Conservation (phyloP, 1,140 invertebrate genomes). For the Ptiloglossa arizonensis region DNA sequence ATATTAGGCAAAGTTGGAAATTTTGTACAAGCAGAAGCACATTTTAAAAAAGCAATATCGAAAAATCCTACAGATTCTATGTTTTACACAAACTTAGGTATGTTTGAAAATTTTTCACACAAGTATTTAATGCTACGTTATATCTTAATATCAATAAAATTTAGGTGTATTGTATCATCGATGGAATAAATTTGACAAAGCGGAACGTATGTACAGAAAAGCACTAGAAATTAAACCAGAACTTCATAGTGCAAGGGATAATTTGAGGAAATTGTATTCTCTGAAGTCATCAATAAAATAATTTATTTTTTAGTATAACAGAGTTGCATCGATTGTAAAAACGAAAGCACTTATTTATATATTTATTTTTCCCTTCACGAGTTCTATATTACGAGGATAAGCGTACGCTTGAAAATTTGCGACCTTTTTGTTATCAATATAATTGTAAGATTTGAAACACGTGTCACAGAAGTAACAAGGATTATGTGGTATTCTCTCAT, state of each 20-base stretch:
- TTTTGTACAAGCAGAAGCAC: slow-evolving; percentile 90
- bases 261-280: slow-evolving; percentile 82
- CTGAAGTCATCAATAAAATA: slow-evolving; percentile 54
- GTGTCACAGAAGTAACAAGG: slow-evolving; percentile 86
- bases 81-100: slow-evolving; percentile 94
- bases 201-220: slow-evolving; percentile 88
- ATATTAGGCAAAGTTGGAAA: slow-evolving; percentile 91
- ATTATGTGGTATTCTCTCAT: slow-evolving; percentile 85
- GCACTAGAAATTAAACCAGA: slow-evolving; percentile 89
- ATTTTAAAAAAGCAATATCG: slow-evolving; percentile 90
- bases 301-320: slow-evolving; percentile 22
- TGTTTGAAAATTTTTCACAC: slow-evolving; percentile 55
- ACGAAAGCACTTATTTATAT: neutral
- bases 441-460: slow-evolving; percentile 86
- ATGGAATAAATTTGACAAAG: slow-evolving; percentile 91
- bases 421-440: slow-evolving; percentile 82
- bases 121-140: neutral
- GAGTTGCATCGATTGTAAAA: neutral
- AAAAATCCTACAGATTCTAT: slow-evolving; percentile 86
- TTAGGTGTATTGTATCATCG: slow-evolving; percentile 95
- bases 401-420: slow-evolving; percentile 78
- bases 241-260: slow-evolving; percentile 85
- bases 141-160: slow-evolving; percentile 65
- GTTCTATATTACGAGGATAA: slow-evolving; percentile 68
- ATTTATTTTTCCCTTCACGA: neutral